Conservation (phyloP, 2,797 vertebrate species). For the Aythya fuligula region DNA sequence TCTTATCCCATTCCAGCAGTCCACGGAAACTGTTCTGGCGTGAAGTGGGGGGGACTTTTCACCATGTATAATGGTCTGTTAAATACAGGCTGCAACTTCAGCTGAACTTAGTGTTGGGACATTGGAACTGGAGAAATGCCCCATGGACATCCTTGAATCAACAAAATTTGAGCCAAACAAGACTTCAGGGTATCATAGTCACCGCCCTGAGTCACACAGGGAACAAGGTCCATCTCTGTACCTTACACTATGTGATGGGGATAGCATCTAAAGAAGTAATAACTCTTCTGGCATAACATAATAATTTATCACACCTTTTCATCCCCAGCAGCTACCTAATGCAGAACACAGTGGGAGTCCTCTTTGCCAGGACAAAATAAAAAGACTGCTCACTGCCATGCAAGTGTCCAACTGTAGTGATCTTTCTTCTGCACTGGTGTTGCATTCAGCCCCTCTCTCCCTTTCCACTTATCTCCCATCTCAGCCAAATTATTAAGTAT, state of each 20-base stretch:
- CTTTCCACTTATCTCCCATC: background rate
- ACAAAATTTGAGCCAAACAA: background rate
- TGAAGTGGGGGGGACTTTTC: background rate
- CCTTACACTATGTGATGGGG: fast-evolving
- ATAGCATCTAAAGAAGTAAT: background rate
- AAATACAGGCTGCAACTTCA: background rate
- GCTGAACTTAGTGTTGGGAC: background rate
- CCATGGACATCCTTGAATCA: background rate
- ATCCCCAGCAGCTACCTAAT: background rate
- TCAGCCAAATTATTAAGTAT: background rate
- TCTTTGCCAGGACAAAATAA: background rate
- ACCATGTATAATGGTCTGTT: background rate
- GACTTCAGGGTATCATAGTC: background rate
- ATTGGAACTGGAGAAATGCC: no score
- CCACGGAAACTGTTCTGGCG: background rate
- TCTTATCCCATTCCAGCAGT: background rate
- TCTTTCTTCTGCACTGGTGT: background rate
- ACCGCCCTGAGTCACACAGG: background rate
- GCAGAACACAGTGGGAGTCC: background rate
- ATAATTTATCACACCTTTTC: background rate
- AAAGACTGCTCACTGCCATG: background rate
- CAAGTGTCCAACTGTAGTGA: background rate
- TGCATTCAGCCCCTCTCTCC: background rate
- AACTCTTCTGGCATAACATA: background rate
- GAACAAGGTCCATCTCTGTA: background rate